Base-by-base conservation (phyloP, 2,888 invertebrate genomes). In the Gastracanthus pulcherrimus region DNA sequence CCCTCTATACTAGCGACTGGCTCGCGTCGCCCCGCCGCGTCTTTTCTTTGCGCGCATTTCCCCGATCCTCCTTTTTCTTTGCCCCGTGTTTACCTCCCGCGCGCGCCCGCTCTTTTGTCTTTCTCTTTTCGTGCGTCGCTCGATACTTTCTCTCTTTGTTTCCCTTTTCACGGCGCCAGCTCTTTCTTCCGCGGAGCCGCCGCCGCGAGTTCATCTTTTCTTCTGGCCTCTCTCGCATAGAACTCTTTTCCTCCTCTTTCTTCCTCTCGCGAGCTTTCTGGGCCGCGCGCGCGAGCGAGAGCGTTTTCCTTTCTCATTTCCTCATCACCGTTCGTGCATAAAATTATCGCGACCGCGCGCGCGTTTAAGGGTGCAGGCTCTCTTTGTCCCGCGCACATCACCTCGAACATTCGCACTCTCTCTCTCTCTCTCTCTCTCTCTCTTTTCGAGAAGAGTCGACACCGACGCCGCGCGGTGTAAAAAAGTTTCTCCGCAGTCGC, bases 401-500 rank as follows among this genome's bases (percentile, higher is more conserved):
- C n/a, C n/a, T n/a, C n/a, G n/a, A n/a, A n/a, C n/a, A n/a, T n/a
- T n/a, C n/a, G n/a, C n/a, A n/a, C n/a, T n/a, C n/a, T n/a, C n/a
- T n/a, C n/a, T n/a, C n/a, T n/a, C n/a, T n/a, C n/a, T n/a, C n/a
- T n/a, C n/a, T n/a, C n/a, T n/a, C n/a, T n/a, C n/a, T n/a, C n/a
- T n/a, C n/a, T n/a, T 76, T 76, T 67, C 36, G 36, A 38, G 45
- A 3, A n/a, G 45, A n/a, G 45, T 13, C n/a, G 45, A 45, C 45
- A 45, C 45, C n/a, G 16, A 45, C 45, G 13, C 45, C n/a, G 45
- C 3, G 3, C 45, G 45, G 45, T n/a, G 45, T 48, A 26, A 77
- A 77, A 69, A 75, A 70, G 58, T 58, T 77, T 77, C 70, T 48
- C 16, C n/a, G n/a, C n/a, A n/a, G n/a, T n/a, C n/a, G n/a, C n/a